Conservation (phyloP, 2,888 invertebrate species). For the Spilosoma lubricipeda region DNA sequence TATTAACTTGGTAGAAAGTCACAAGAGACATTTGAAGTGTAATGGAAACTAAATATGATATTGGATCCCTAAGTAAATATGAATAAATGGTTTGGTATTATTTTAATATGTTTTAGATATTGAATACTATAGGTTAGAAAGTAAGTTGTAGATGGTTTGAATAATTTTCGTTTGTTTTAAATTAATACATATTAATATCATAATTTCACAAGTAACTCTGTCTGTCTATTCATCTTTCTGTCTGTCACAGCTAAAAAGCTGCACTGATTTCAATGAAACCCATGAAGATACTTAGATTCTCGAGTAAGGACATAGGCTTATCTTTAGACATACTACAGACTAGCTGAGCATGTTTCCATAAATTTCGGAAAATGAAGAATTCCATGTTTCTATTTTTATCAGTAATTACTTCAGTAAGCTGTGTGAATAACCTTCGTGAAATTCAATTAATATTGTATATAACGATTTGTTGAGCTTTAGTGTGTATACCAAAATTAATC, state of each 20-base stretch:
- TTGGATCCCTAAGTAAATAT: background rate
- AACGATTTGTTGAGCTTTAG: background rate
- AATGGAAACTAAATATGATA: background rate
- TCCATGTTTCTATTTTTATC: background rate
- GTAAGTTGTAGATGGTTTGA: background rate
- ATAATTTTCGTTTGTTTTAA: background rate
- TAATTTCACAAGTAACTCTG: too few species aligned
- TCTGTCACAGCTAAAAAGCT: too few species aligned
- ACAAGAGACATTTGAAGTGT: background rate
- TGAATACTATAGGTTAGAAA: background rate
- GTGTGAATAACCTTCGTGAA: conserved; percentile 20
- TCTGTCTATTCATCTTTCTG: too few species aligned
- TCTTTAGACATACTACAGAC: too few species aligned
- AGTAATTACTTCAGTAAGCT: conserved; percentile 4
- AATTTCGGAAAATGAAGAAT: conserved; percentile 5
- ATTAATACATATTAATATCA: too few species aligned
- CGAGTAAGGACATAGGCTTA: too few species aligned
- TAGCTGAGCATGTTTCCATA: background rate
- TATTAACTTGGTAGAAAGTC: background rate
- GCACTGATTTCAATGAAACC: too few species aligned
- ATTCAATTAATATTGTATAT: conserved; percentile 43
- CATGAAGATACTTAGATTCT: too few species aligned
- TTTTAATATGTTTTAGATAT: background rate
- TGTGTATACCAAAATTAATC: conserved; percentile 44
- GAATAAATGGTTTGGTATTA: background rate